Conservation (phyloP, 1,140 invertebrate genomes). For the Bombus picipes region DNA sequence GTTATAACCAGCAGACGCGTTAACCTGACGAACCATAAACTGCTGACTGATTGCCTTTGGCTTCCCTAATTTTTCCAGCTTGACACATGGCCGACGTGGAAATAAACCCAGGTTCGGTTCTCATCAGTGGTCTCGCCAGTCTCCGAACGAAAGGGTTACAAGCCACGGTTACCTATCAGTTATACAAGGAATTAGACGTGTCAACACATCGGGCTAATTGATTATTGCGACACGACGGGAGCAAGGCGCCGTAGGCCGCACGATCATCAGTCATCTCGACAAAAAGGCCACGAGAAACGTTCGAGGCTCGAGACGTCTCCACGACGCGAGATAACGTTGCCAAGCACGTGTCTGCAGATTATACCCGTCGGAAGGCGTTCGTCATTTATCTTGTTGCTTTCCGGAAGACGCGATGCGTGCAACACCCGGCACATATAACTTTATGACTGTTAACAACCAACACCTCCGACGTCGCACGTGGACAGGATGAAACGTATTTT, state of each 20-base stretch:
- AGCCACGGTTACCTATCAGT: slow-evolving; percentile 46
- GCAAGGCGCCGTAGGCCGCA: slow-evolving; percentile 24
- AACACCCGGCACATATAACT: slow-evolving; percentile 34
- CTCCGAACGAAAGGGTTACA: slow-evolving; percentile 55
- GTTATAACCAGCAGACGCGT: background rate
- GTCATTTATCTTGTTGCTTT: slow-evolving; percentile 41
- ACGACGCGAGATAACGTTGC: slow-evolving; percentile 34
- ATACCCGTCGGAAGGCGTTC: slow-evolving; percentile 34
- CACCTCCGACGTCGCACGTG: background rate
- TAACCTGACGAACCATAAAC: background rate
- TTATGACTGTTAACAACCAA: background rate
- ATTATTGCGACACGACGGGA: slow-evolving; percentile 68
- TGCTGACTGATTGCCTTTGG: background rate
- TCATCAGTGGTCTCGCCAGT: slow-evolving; percentile 48
- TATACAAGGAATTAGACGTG: slow-evolving; percentile 66
- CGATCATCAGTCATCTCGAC: slow-evolving; percentile 65
- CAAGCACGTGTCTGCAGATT: slow-evolving; percentile 45
- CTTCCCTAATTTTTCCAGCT: background rate
- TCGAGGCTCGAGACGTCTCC: background rate
- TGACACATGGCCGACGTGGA: slow-evolving; percentile 1
- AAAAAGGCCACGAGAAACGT: slow-evolving; percentile 1
- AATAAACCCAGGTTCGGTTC: slow-evolving; percentile 39
- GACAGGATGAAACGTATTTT: background rate
- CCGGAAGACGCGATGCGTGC: slow-evolving; percentile 29
- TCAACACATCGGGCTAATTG: slow-evolving; percentile 66